Percentiles rank a stretch among this genome's conserved stretches.
phyloP scores from a whole-genome alignment of 2,113 vertebrate genomes.

The Dryoscopus gambensis region DNA sequence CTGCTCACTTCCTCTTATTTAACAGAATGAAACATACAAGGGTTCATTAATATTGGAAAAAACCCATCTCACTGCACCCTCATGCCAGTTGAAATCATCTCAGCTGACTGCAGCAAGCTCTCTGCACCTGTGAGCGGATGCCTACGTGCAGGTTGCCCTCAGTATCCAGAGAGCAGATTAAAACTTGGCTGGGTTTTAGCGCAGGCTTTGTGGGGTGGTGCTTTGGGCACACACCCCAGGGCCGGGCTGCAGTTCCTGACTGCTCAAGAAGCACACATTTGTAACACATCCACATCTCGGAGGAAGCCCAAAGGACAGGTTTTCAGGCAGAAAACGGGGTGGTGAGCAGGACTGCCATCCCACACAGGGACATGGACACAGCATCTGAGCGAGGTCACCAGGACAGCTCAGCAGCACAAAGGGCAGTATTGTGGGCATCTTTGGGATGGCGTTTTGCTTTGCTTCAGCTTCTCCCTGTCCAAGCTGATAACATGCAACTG shows the following conservation, averaged over 20 bases:
- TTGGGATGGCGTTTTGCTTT: neutral
- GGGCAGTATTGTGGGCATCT: neutral
- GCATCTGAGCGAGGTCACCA: neutral
- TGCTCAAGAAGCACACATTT: neutral
- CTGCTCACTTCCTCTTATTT: neutral
- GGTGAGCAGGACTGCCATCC: neutral
- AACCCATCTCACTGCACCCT: neutral
- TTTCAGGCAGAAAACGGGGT: neutral
- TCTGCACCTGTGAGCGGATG: neutral
- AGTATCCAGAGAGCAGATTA: neutral
- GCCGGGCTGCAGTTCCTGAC: neutral
- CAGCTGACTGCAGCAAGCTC: neutral
- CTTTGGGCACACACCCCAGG: neutral
- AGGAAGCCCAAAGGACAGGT: neutral
- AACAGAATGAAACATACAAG: neutral
- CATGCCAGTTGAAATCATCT: neutral
- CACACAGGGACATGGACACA: rapidly evolving
- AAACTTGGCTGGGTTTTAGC: neutral
- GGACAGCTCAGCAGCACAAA: neutral
- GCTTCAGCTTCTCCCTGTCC: neutral
- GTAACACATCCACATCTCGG: neutral
- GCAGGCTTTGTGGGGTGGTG: rapidly evolving
- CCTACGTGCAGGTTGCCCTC: neutral
- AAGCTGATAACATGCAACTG: rapidly evolving
- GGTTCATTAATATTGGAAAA: neutral